Percentiles rank a stretch among this genome's conserved stretches.
phyloP scores from a whole-genome alignment of 2,797 vertebrate species.

The Alfaro cultratus region DNA sequence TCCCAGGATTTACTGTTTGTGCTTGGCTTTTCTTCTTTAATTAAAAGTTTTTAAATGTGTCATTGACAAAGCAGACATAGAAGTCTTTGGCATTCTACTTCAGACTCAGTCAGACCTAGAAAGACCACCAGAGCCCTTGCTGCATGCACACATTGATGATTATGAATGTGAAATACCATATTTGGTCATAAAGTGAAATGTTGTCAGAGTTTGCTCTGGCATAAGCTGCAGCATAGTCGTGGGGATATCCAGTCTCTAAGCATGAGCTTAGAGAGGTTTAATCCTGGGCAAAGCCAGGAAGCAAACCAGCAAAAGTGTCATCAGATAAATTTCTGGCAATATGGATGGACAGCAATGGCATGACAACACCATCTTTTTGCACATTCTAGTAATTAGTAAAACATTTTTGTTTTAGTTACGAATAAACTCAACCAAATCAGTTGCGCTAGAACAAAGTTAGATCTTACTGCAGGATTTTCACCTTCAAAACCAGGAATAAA shows the following conservation, averaged over 20 bases:
- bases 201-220: constrained; percentile 57
- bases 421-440: background rate
- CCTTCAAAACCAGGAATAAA: background rate
- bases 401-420: background rate
- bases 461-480: background rate
- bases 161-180: constrained; percentile 36
- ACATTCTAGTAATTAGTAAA: background rate
- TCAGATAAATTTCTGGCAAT: constrained; percentile 42
- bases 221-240: constrained; percentile 56
- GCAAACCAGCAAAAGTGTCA: constrained; percentile 46
- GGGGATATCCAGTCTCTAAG: constrained; percentile 60
- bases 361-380: constrained; percentile 3
- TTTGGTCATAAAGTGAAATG: constrained; percentile 60
- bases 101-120: constrained; percentile 8
- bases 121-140: constrained; percentile 9
- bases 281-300: constrained; percentile 63
- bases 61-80: constrained; percentile 16
- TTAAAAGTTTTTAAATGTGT: constrained; percentile 56
- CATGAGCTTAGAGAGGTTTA: constrained; percentile 65
- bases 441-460: background rate
- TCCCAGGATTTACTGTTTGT: constrained; percentile 45
- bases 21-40: constrained; percentile 45
- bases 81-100: constrained; percentile 17
- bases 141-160: background rate
- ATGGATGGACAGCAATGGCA: constrained; percentile 41